Evolutionary conservation across 2,797 vertebrate genomes (phyloP).

Genomic region (Psittacula echo): DNA sequence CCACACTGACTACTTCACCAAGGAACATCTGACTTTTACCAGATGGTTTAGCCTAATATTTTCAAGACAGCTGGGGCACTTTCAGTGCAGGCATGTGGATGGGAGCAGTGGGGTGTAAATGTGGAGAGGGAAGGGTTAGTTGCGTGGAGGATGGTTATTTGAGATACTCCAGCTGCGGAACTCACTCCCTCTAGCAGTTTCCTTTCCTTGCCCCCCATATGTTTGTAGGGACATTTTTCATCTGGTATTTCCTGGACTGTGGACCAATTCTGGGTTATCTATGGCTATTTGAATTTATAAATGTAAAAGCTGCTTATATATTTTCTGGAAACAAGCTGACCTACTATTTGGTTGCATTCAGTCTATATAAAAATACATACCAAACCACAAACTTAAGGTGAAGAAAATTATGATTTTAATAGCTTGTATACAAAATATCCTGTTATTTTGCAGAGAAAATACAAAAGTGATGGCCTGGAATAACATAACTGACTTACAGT

Average conservation of each 20-base stretch:
- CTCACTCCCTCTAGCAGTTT: neutral
- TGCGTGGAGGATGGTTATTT: neutral
- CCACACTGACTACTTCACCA: neutral
- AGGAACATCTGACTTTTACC: neutral
- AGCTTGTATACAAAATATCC: neutral
- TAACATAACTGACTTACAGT: neutral
- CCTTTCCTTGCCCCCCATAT: neutral
- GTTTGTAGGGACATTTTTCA: neutral
- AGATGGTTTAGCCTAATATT: neutral
- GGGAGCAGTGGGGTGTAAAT: neutral
- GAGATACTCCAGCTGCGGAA: neutral
- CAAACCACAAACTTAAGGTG: neutral
- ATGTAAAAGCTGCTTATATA: neutral
- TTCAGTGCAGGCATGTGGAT: neutral
- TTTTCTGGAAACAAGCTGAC: neutral
- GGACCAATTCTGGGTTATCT: neutral
- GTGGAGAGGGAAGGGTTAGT: neutral
- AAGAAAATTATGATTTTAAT: neutral
- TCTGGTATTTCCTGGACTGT: neutral
- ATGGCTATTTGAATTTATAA: neutral
- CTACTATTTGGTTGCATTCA: neutral
- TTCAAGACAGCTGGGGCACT: neutral
- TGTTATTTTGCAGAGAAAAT: neutral
- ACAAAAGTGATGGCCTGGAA: neutral
- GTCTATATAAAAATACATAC: neutral